Percentiles rank a stretch among this genome's conserved stretches.
phyloP scores from a whole-genome alignment of 2,888 invertebrate genomes.

The Byasa hedistus region DNA sequence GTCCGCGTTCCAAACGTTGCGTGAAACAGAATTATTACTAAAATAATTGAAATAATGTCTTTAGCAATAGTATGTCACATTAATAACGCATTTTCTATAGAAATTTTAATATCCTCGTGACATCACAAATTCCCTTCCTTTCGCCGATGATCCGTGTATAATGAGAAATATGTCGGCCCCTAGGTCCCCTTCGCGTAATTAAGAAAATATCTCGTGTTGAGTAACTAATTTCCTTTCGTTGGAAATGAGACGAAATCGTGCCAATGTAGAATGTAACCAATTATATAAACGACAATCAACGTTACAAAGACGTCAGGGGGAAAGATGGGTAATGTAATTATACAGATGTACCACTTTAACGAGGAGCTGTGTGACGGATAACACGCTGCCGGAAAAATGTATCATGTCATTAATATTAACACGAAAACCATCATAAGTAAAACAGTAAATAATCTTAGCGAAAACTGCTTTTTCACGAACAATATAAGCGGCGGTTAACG shows the following conservation, averaged over 20 bases:
- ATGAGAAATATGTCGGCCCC: slow-evolving; percentile 44
- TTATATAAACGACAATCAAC: slow-evolving; percentile 75
- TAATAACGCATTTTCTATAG: neutral
- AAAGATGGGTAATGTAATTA: slow-evolving; percentile 72
- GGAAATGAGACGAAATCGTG: slow-evolving; percentile 44
- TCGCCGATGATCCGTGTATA: slow-evolving; percentile 39
- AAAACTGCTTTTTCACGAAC: too few species aligned
- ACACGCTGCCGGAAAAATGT: slow-evolving; percentile 40
- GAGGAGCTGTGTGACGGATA: slow-evolving; percentile 44
- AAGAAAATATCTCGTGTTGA: slow-evolving; percentile 62
- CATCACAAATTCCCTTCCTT: slow-evolving; percentile 28
- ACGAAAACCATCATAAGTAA: neutral
- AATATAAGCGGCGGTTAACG: too few species aligned
- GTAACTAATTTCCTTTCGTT: slow-evolving; percentile 57
- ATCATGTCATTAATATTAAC: slow-evolving; percentile 20
- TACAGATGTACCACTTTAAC: slow-evolving; percentile 62
- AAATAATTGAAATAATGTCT: too few species aligned
- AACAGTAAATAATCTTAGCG: too few species aligned
- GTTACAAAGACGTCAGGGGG: slow-evolving; percentile 65
- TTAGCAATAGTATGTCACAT: neutral
- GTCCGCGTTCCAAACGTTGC: too few species aligned
- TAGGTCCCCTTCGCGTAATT: slow-evolving; percentile 53
- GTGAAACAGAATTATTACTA: too few species aligned
- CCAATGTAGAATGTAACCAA: slow-evolving; percentile 63
- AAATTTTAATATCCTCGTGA: neutral